A percentile compares a stretch with the other conserved stretches of the same genome.
Evolutionary conservation across 2,888 invertebrate species (phyloP).

Genomic region (Philereme vetulata): DNA sequence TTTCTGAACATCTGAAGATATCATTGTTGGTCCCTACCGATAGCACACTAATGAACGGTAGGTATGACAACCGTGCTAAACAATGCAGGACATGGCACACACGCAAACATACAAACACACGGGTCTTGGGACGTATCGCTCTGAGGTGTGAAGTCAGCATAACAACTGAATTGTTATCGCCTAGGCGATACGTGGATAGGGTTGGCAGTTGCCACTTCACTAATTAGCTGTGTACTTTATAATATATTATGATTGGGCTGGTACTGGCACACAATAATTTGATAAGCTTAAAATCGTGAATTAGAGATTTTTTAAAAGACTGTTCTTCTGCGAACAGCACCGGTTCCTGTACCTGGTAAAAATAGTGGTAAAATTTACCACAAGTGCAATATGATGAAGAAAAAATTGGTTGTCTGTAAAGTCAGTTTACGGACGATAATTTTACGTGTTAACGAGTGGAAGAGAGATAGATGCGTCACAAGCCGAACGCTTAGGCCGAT

Average conservation of each 20-base stretch:
- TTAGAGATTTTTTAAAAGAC: too few relatives aligned
- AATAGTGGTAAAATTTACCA: too few relatives aligned
- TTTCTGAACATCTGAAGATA: constrained; percentile 28
- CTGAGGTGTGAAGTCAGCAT: constrained; percentile 63
- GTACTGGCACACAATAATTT: neutral
- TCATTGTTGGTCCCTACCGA: constrained; percentile 33
- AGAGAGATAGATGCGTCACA: too few relatives aligned
- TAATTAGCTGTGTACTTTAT: constrained; percentile 11
- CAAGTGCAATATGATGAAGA: too few relatives aligned
- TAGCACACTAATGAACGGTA: constrained; percentile 16
- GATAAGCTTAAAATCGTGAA: neutral
- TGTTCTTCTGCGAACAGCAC: too few relatives aligned
- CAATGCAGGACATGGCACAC: constrained; percentile 35
- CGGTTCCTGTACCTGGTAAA: too few relatives aligned
- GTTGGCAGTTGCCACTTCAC: constrained; percentile 29
- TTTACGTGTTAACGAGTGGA: too few relatives aligned
- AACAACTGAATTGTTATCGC: constrained; percentile 70
- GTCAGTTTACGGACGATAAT: too few relatives aligned
- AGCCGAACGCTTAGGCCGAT: too few relatives aligned
- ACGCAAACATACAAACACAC: constrained; percentile 30
- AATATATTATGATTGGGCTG: too few relatives aligned
- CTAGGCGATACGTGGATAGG: constrained; percentile 45
- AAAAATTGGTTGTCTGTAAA: too few relatives aligned
- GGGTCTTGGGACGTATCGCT: constrained; percentile 52
- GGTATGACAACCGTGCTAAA: constrained; percentile 28